Base-by-base conservation (phyloP, 2,113 vertebrate species). In the Oostethus manadensis region DNA sequence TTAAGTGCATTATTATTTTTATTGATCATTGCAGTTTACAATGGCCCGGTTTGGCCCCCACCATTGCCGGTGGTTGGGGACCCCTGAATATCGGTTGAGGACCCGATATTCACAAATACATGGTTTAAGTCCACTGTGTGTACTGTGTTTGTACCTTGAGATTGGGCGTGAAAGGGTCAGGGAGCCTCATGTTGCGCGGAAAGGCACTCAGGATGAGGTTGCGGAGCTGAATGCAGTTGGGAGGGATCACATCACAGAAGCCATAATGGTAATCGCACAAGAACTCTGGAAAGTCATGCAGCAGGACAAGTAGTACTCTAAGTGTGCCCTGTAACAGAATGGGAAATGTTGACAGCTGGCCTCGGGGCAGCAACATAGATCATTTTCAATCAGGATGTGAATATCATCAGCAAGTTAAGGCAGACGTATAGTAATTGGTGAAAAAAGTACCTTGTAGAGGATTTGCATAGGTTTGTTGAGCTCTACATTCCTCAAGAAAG, bases 381-480 rank as follows among this genome's bases (percentile, higher is more conserved):
- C 4, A 13, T 14, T 14, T 42, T 10, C 4, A 42, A 42, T 42
- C 38, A 42, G 11, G 3, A 14, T 1, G 38, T 42, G 10, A 14
- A 42, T 42, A 42, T 42, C 8, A 8, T 33, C 5, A 33, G 29
- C 3, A 33, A 33, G 5, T 4, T 7, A 33, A 33, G 23, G 23
- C 23, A 33, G 8, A 8, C 4, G 17, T 14, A 54, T 8, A 44
- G n/a, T 1, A 6, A 21, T 11, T 15, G 20, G 4, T 44, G 2
- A 38, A 49, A 23, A 21, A 20, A n/a, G 18, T 18, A 98, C 97
- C 97, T 99, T 99, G 81, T 99, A 99, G 76, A 99, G 96, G 73
- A 99, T 98, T 94, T 99, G 96, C 97, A 99, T 99, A 96, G 96
- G 97, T 93, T 99, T 99, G 88, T 94, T 95, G 83, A 99, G 96